Evolutionary conservation across 2,113 vertebrate genomes (phyloP).

Genomic region (Phodopus roborovskii): DNA sequence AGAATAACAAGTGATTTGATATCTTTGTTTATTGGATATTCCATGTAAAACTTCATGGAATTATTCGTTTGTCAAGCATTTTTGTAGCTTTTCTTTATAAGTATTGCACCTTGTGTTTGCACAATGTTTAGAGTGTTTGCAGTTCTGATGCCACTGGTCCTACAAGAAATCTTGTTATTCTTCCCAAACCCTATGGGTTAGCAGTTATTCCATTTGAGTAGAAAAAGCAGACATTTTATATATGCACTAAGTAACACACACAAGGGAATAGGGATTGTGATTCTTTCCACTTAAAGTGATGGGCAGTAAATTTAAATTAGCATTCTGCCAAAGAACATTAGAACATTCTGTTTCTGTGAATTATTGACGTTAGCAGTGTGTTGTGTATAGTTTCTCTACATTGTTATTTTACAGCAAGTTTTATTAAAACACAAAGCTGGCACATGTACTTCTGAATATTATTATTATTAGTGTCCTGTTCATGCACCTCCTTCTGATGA

Average conservation of each 20-base stretch:
- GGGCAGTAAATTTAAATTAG: neutral
- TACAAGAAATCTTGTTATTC: neutral
- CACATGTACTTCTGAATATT: neutral
- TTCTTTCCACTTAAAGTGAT: conserved; percentile 40
- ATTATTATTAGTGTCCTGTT: neutral
- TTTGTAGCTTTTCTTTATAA: neutral
- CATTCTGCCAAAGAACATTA: neutral
- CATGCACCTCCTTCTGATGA: neutral
- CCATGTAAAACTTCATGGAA: neutral
- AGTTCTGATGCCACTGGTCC: neutral
- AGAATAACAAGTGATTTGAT: neutral
- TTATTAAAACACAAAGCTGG: neutral
- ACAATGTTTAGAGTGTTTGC: neutral
- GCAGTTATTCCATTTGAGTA: neutral
- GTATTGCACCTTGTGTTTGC: neutral
- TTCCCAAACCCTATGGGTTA: neutral
- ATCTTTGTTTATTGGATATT: neutral
- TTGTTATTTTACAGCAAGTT: neutral
- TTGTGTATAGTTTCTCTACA: neutral
- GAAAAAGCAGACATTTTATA: neutral
- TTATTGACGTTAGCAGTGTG: neutral
- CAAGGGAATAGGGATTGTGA: neutral
- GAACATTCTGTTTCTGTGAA: neutral
- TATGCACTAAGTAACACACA: neutral
- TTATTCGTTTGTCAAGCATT: neutral